phyloP scores from a whole-genome alignment of 2,888 invertebrate genomes.

The Polyommatus iphigenia region DNA sequence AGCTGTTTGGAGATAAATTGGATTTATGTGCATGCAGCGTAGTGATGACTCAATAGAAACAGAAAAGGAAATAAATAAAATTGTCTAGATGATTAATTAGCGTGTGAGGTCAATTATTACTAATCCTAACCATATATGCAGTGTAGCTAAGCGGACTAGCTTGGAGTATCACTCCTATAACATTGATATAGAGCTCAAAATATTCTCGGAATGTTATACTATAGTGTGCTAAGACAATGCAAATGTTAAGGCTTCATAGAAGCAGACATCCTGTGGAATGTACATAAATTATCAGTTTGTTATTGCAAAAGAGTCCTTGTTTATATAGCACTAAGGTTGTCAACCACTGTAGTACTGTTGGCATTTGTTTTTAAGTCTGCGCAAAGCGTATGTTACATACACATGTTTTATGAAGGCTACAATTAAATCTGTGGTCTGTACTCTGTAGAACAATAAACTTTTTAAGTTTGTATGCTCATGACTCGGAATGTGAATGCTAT shows the following conservation, averaged over 20 bases:
- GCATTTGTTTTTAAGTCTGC: slow-evolving; percentile 22
- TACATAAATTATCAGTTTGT: slow-evolving; percentile 57
- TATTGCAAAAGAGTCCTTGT: slow-evolving; percentile 4
- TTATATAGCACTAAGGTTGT: neutral
- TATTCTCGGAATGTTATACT: neutral
- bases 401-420: slow-evolving; percentile 1
- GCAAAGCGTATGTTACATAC: neutral
- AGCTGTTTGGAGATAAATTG: neutral
- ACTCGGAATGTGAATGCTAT: neutral
- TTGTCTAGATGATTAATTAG: slow-evolving; percentile 61
- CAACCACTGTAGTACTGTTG: neutral
- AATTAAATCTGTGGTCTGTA: neutral
- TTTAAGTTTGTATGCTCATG: neutral
- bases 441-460: neutral
- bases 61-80: slow-evolving; percentile 55
- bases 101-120: slow-evolving; percentile 45
- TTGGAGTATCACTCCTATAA: slow-evolving; percentile 38
- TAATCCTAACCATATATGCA: slow-evolving; percentile 44
- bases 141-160: slow-evolving; percentile 38
- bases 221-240: slow-evolving; percentile 42
- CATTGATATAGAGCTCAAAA: slow-evolving; percentile 33
- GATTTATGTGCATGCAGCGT: neutral
- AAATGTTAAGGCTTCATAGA: slow-evolving; percentile 45
- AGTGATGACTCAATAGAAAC: slow-evolving; percentile 24
- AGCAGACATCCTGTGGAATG: slow-evolving; percentile 49